Evolutionary conservation across 2,113 vertebrate genomes (phyloP).

Genomic region (Takifugu bimaculatus): DNA sequence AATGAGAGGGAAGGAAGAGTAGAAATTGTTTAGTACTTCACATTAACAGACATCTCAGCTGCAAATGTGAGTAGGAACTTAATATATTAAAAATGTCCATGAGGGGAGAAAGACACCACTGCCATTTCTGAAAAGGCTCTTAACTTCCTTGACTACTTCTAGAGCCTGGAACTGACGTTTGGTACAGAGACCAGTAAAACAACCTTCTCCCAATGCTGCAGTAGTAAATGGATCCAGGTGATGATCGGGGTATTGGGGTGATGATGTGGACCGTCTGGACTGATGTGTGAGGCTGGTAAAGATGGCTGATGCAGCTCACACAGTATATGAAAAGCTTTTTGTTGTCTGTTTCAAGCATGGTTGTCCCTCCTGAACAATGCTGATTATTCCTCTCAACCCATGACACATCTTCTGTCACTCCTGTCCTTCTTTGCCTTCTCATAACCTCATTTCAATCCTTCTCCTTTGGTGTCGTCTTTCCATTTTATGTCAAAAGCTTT

Average conservation of each 20-base stretch:
- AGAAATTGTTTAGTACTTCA: too few relatives aligned
- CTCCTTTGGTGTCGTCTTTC: neutral
- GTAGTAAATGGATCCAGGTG: too few relatives aligned
- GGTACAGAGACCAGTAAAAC: too few relatives aligned
- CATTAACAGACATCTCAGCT: too few relatives aligned
- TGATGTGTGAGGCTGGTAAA: constrained; percentile 29
- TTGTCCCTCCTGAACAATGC: constrained; percentile 45
- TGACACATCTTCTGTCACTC: neutral
- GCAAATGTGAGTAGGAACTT: too few relatives aligned
- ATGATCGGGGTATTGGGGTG: neutral
- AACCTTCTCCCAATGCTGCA: too few relatives aligned
- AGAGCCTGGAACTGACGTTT: too few relatives aligned
- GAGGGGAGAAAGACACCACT: too few relatives aligned
- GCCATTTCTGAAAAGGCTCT: too few relatives aligned
- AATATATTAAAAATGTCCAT: too few relatives aligned
- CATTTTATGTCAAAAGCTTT: constrained; percentile 6
- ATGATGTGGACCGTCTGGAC: constrained; percentile 16
- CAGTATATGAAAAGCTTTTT: constrained; percentile 40
- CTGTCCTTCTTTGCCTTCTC: constrained; percentile 17
- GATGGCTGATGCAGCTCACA: constrained; percentile 46
- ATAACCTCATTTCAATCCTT: constrained; percentile 6
- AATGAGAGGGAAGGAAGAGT: too few relatives aligned
- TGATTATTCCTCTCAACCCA: constrained; percentile 33
- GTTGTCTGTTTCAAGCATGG: constrained; percentile 24
- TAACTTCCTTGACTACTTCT: too few relatives aligned